Base-by-base conservation (phyloP, 2,797 vertebrate genomes). In the Euthynnus affinis region DNA sequence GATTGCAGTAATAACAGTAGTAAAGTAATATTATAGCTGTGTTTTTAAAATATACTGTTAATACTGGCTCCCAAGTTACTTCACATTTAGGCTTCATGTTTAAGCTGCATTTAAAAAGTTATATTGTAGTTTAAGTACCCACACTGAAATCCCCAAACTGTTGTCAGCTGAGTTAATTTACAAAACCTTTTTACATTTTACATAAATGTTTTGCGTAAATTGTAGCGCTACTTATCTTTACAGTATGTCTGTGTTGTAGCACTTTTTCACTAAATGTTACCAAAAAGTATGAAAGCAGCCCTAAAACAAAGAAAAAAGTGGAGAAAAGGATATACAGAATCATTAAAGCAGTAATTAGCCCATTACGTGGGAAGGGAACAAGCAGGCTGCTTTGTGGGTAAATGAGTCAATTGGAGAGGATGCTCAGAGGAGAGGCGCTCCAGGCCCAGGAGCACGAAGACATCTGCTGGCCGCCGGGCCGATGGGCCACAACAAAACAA, bases 341-440 rank as follows among this genome's bases (percentile, higher is more conserved):
- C 91, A 94, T 95, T 95, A 94, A 92, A 90, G 88, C 81, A 70
- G 88, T 93, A 95, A 96, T 95, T 94, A 94, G 86, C 80, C 92
- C 88, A 94, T 95, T 94, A 94, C 71, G 71, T 87, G 84, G 85
- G 88, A 90, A 86, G 91, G 83, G 90, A 92, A 90, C 70, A 84
- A 87, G 80, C 86, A 89, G 75, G 83, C 92, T 93, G 94, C 87
- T 94, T 92, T 93, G 93, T 94, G 91, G 92, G 91, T 94, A 95
- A 95, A 95, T 91, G 85, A 94, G 94, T 93, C 92, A 94, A 94
- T 94, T 94, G 94, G 85, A 92, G 86, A 92, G 83, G 89, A 91
- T 82, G 87, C 91, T 91, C 91, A 87, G 88, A 94, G 92, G 93
- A 94, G 89, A 92, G 88, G 72, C 59, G 81, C 90, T 91, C 56